These are phyloP conservation scores for Prionailurus bengalensis DNA, from an alignment of 2,113 vertebrate species.

Conservation along the genomic window DNA sequence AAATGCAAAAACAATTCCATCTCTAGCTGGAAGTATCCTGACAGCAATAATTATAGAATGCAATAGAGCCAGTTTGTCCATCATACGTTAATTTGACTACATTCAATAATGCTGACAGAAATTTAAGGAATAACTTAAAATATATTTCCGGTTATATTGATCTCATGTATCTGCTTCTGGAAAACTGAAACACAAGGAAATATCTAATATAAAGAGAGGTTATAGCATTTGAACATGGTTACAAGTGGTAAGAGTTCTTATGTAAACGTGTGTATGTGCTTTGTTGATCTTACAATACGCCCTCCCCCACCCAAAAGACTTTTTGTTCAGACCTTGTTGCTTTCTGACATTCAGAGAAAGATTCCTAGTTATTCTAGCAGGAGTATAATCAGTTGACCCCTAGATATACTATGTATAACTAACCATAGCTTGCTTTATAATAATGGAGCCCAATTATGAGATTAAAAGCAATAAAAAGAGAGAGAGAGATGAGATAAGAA, in stretches of 20 bases:
- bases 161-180: background rate
- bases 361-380: background rate
- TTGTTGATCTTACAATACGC: background rate
- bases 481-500: background rate
- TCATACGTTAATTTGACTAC: slow-evolving; percentile 10
- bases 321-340: background rate
- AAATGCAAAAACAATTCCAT: slow-evolving; percentile 23
- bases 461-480: background rate
- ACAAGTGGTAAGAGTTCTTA: background rate
- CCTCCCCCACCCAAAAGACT: no score
- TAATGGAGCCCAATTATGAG: background rate
- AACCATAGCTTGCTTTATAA: background rate
- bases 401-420: background rate
- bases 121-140: slow-evolving; percentile 39
- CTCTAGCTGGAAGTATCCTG: background rate
- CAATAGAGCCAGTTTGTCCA: background rate
- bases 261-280: background rate
- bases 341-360: background rate
- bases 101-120: slow-evolving; percentile 49
- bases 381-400: background rate
- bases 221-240: background rate
- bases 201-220: background rate
- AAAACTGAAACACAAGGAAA: background rate
- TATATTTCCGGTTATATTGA: background rate
- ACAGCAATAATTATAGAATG: slow-evolving; percentile 55